Percentiles rank a stretch among this genome's conserved stretches.
Evolutionary conservation across 2,797 vertebrate genomes (phyloP).

Genomic region (Sitta carolinensis): DNA sequence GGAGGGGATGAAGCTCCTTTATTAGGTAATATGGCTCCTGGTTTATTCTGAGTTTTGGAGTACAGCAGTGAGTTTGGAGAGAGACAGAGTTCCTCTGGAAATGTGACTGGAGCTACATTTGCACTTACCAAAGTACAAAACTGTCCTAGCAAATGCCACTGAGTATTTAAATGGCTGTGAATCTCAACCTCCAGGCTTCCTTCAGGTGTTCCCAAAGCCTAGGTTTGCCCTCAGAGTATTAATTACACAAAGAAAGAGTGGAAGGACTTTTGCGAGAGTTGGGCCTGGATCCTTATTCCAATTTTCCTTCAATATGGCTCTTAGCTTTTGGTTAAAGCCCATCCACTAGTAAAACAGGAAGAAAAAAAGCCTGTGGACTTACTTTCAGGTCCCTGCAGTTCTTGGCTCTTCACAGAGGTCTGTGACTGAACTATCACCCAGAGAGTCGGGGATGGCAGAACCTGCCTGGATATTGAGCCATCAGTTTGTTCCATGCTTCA

Average conservation of each 20-base stretch:
- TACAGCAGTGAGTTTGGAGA: background rate
- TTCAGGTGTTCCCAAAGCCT: background rate
- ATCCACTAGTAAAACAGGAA: background rate
- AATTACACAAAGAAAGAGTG: background rate
- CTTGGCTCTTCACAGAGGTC: background rate
- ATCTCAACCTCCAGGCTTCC: background rate
- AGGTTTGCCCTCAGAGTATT: background rate
- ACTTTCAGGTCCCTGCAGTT: background rate
- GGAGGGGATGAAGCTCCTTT: accelerated
- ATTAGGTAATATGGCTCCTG: background rate
- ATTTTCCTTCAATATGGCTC: background rate
- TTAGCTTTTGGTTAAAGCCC: background rate
- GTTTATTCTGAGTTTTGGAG: background rate
- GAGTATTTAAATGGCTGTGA: background rate
- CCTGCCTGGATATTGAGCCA: background rate
- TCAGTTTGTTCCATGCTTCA: background rate
- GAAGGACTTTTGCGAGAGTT: background rate
- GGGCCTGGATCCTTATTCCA: background rate
- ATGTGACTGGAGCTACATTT: accelerated
- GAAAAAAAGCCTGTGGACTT: background rate
- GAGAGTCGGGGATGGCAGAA: background rate
- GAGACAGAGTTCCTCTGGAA: background rate
- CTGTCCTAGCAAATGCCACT: background rate
- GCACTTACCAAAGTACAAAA: background rate
- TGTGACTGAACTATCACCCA: background rate